phyloP scores from a whole-genome alignment of 2,888 invertebrate species.

The Tinea trinotella region DNA sequence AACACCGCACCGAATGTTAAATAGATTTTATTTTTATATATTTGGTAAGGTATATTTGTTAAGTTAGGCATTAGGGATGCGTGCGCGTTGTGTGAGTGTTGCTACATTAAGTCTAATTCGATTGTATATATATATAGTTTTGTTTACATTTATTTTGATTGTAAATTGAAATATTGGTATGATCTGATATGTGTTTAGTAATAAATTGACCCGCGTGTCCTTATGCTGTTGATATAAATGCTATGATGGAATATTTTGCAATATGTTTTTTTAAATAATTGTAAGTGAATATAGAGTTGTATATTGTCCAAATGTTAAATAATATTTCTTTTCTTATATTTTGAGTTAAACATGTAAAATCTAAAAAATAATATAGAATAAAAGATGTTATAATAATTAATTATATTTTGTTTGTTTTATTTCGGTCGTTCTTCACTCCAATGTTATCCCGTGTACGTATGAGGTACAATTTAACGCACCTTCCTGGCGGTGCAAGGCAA shows the following conservation, averaged over 20 bases:
- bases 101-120: background rate
- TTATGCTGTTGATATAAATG: background rate
- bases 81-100: too few species aligned
- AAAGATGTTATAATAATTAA: conserved; percentile 73
- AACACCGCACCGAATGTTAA: background rate
- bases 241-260: conserved; percentile 68
- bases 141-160: background rate
- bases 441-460: too few species aligned
- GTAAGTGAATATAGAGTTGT: conserved; percentile 66
- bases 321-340: conserved; percentile 71
- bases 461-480: too few species aligned
- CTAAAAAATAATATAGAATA: conserved; percentile 72
- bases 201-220: background rate
- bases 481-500: too few species aligned
- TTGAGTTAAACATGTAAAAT: conserved; percentile 71
- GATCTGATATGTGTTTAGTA: conserved; percentile 27
- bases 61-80: too few species aligned
- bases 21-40: background rate
- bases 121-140: background rate
- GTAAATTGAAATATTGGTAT: background rate
- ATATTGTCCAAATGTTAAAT: conserved; percentile 72
- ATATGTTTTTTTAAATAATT: conserved; percentile 46
- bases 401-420: conserved; percentile 48
- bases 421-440: too few species aligned
- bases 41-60: background rate